phyloP scores from a whole-genome alignment of 2,797 vertebrate species.

The Micropoecilia bifurca region DNA sequence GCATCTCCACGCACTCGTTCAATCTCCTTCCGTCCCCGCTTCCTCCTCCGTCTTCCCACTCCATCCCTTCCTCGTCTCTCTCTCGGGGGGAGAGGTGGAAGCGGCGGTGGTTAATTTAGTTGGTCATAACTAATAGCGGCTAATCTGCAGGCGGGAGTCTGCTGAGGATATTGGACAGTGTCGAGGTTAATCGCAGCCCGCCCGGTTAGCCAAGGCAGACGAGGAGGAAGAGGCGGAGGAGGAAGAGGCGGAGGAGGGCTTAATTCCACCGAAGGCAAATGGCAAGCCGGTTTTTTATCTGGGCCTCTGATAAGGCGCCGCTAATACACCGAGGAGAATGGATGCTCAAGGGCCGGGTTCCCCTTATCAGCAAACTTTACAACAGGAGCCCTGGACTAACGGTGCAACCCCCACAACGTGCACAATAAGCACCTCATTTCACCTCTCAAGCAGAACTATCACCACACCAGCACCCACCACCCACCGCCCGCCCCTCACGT shows the following conservation, averaged over 20 bases:
- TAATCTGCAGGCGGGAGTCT: conserved; percentile 99
- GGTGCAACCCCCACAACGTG: conserved; percentile 93
- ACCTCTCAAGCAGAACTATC: conserved; percentile 99
- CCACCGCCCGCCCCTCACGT: conserved; percentile 54
- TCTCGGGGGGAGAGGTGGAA: conserved; percentile 62
- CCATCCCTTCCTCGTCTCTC: conserved; percentile 42
- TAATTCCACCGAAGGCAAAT: conserved; percentile 99
- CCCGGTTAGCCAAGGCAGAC: conserved; percentile 99
- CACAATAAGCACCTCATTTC: conserved; percentile 99
- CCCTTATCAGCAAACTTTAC: conserved; percentile 99
- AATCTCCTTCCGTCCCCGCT: conserved; percentile 69
- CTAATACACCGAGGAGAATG: conserved; percentile 99
- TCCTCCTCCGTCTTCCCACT: conserved; percentile 29
- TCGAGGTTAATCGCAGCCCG: conserved; percentile 99
- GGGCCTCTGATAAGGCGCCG: conserved; percentile 98
- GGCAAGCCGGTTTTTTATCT: conserved; percentile 98
- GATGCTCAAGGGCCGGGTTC: conserved; percentile 99
- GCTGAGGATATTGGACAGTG: conserved; percentile 99
- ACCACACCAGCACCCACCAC: conserved; percentile 79
- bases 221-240: conserved; percentile 87
- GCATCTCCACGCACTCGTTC: conserved; percentile 45
- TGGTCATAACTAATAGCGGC: conserved; percentile 99
- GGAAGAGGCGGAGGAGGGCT: conserved; percentile 85
- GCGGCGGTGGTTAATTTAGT: conserved; percentile 98
- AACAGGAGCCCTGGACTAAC: conserved; percentile 97